These are phyloP conservation scores for Cardinalis cardinalis DNA, from an alignment of 2,113 vertebrate genomes.

Conservation along the genomic window DNA sequence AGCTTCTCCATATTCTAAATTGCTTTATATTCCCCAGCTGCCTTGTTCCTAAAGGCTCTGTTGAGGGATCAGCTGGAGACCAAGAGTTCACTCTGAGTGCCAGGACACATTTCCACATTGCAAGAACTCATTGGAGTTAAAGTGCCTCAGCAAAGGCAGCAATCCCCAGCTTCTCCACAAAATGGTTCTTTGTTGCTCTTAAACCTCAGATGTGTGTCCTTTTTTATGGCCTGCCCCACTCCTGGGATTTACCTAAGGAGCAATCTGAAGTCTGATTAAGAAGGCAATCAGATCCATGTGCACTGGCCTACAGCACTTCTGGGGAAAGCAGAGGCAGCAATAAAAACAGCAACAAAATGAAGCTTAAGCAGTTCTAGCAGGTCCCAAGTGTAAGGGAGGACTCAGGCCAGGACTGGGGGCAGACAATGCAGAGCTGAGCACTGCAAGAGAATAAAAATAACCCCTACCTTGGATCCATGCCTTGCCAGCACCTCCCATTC, in stretches of 20 bases:
- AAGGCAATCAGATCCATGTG: conserved; percentile 29
- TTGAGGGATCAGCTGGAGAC: conserved; percentile 33
- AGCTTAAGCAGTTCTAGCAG: conserved; percentile 32
- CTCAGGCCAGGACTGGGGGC: not conserved
- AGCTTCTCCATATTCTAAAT: conserved; percentile 23
- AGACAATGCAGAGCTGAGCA: not conserved
- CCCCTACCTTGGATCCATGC: conserved; percentile 90
- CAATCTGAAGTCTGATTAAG: conserved; percentile 43
- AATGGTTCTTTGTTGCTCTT: conserved; percentile 32
- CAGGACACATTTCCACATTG: not conserved
- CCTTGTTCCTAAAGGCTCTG: conserved; percentile 11
- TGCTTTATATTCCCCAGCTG: conserved; percentile 1
- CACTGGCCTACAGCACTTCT: conserved; percentile 27
- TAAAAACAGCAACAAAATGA: conserved; percentile 49
- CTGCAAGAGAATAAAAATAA: not conserved
- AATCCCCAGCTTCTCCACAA: conserved; percentile 14
- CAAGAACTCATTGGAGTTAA: conserved; percentile 14
- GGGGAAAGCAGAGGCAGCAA: conserved; percentile 44
- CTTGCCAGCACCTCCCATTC: conserved; percentile 94
- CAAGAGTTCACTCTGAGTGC: not conserved
- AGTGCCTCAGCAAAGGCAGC: conserved; percentile 15
- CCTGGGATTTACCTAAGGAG: conserved; percentile 33
- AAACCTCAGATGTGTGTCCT: conserved; percentile 22
- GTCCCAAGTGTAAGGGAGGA: not conserved
- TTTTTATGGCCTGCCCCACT: conserved; percentile 28